phyloP scores from a whole-genome alignment of 2,113 vertebrate genomes.

The Ptychochromis oligacanthus region DNA sequence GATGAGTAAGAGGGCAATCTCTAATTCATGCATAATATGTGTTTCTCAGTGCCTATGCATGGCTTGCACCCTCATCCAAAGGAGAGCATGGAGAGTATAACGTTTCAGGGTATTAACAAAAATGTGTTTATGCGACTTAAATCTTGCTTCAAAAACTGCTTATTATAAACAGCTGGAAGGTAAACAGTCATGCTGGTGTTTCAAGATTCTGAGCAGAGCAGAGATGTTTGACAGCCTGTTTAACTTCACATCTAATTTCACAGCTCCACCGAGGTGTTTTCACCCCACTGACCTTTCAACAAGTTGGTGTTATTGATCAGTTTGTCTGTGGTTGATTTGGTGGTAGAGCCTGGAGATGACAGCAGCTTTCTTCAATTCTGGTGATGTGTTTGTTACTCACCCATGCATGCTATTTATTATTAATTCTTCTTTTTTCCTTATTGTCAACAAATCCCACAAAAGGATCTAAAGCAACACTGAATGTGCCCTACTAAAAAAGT shows the following conservation, averaged over 20 bases:
- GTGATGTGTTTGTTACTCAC: not conserved
- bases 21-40: conserved; percentile 58
- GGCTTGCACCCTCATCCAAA: conserved; percentile 19
- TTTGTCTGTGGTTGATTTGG: not conserved
- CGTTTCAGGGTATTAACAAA: conserved; percentile 40
- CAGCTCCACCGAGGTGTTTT: not conserved
- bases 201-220: not conserved
- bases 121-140: conserved; percentile 15
- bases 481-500: not conserved
- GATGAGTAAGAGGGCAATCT: conserved; percentile 50
- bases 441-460: not conserved
- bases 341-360: not conserved
- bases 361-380: not conserved
- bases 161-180: conserved; percentile 41
- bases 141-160: conserved; percentile 22
- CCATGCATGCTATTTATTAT: not conserved
- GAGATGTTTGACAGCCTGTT: not conserved
- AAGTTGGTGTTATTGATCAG: not conserved
- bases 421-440: fast-evolving
- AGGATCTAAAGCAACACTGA: not conserved
- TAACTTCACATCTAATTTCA: not conserved
- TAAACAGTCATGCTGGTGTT: not conserved
- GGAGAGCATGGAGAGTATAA: conserved; percentile 18
- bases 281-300: not conserved
- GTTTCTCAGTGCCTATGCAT: not conserved